Conservation (phyloP, 2,797 vertebrate species). For the Tadarida brasiliensis region DNA sequence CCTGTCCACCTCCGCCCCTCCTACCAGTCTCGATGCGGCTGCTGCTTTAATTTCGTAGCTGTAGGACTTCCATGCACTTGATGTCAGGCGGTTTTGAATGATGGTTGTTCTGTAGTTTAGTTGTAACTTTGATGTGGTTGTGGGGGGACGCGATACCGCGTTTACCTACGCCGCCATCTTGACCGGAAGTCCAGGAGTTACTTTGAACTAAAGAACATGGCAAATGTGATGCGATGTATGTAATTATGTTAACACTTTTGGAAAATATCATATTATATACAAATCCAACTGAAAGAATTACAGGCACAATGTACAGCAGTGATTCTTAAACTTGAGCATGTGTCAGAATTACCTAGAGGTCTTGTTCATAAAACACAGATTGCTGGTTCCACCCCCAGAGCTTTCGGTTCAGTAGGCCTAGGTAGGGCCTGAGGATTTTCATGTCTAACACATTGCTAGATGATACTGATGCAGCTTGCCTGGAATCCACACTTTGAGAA, state of each 20-base stretch:
- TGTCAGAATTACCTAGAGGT: not conserved
- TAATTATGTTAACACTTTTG: not conserved
- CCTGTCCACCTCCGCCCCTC: no score
- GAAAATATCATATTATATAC: not conserved
- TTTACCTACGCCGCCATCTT: no score
- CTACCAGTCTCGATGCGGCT: no score
- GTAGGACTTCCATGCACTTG: no score
- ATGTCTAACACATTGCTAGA: not conserved
- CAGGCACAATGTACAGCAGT: not conserved
- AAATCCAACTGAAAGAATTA: not conserved
- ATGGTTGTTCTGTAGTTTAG: no score
- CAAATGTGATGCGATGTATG: not conserved
- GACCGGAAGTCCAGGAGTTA: not conserved
- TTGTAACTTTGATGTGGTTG: no score
- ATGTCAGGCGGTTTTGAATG: no score
- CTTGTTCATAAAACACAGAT: not conserved
- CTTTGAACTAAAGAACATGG: not conserved
- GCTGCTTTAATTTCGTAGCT: no score
- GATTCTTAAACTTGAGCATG: not conserved
- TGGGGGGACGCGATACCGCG: no score
- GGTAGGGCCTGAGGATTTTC: not conserved
- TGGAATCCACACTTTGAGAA: not conserved
- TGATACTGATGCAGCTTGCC: not conserved
- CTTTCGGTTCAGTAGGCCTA: not conserved
- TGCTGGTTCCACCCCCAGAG: not conserved